Conservation (phyloP, 2,888 invertebrate genomes). For the Eupeodes latifasciatus region DNA sequence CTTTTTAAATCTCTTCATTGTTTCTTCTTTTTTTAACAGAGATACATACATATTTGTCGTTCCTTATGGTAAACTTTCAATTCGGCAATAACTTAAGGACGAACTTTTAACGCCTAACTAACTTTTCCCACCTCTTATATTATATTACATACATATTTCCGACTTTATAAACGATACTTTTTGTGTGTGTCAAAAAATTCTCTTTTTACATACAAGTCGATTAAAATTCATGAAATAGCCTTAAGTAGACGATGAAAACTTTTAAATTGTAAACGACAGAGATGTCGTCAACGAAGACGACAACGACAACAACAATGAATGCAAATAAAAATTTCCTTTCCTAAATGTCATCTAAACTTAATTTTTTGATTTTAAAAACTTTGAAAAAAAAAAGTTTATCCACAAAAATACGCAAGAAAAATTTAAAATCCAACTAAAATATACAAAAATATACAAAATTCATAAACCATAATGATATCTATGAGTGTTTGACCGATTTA, state of each 20-base stretch:
- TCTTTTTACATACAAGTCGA: constrained; percentile 9
- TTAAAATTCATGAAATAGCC: constrained; percentile 43
- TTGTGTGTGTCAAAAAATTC: constrained; percentile 9
- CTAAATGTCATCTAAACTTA: constrained; percentile 23
- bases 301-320: background rate
- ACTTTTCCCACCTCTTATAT: constrained; percentile 7
- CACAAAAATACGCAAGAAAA: background rate
- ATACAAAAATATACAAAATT: background rate
- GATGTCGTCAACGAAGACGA: background rate
- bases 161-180: constrained; percentile 22
- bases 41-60: background rate
- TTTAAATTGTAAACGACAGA: constrained; percentile 4
- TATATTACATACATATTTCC: background rate
- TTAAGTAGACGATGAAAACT: constrained; percentile 27
- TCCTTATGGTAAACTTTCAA: background rate
- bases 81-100: constrained; percentile 16
- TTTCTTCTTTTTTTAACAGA: background rate
- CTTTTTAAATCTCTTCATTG: background rate
- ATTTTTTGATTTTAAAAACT: constrained; percentile 18
- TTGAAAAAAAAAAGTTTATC: constrained; percentile 21
- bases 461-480: constrained; percentile 29
- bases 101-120: constrained; percentile 28
- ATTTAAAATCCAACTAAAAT: background rate
- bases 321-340: constrained; percentile 5
- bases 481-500: constrained; percentile 36